Percentiles rank a stretch among this genome's conserved stretches.
Evolutionary conservation across 2,113 vertebrate species (phyloP).

Genomic region (Tychaedon coryphoeus): DNA sequence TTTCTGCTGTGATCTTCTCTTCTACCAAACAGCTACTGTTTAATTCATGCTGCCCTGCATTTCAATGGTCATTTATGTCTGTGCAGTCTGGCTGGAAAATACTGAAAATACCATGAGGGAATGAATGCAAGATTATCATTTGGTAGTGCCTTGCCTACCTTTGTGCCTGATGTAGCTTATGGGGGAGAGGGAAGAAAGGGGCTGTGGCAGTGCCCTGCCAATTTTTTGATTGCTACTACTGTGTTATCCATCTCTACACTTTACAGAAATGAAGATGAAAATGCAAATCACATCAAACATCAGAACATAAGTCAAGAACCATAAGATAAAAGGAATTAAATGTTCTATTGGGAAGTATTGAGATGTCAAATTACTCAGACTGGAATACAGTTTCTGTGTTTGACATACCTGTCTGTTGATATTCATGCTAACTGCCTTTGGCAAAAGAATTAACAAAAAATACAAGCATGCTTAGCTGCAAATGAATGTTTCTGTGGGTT

Average conservation of each 20-base stretch:
- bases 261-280: neutral
- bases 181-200: neutral
- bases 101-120: neutral
- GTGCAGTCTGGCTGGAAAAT: neutral
- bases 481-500: neutral
- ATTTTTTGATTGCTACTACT: neutral
- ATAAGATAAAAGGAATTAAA: neutral
- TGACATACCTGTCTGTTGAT: neutral
- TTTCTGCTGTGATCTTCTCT: neutral
- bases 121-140: neutral
- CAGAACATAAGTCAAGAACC: neutral
- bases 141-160: neutral
- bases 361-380: neutral
- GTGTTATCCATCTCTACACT: neutral
- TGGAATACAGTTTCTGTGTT: neutral
- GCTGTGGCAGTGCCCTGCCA: neutral
- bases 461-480: conserved; percentile 2
- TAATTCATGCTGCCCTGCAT: neutral
- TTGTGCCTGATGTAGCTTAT: neutral
- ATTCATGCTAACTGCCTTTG: neutral
- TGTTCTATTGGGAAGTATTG: neutral
- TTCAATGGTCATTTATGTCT: neutral
- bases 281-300: neutral
- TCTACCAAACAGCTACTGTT: neutral
- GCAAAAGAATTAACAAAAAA: neutral